phyloP scores from a whole-genome alignment of 2,888 invertebrate species.

The Yponomeuta cagnagella region DNA sequence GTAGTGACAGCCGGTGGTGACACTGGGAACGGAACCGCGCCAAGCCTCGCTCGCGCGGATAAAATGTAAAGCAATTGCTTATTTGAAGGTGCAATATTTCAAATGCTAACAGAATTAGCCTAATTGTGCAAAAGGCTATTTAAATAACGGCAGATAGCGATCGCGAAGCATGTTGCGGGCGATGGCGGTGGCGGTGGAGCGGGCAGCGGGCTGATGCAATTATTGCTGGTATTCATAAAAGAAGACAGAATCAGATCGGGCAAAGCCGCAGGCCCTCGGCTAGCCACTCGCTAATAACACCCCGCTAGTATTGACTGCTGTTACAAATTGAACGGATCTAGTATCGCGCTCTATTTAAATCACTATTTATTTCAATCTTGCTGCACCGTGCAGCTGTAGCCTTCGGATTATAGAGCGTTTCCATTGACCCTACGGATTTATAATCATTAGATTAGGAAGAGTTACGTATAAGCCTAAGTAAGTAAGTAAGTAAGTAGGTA shows the following conservation, averaged over 20 bases:
- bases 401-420: constrained; percentile 12
- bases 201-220: constrained; percentile 50
- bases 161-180: constrained; percentile 17
- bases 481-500: too few species aligned
- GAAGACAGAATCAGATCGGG: constrained; percentile 63
- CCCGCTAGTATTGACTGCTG: constrained; percentile 59
- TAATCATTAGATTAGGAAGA: not conserved
- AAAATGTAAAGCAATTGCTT: constrained; percentile 1
- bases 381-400: constrained; percentile 5
- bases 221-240: constrained; percentile 64
- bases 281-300: constrained; percentile 62
- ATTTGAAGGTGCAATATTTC: constrained; percentile 14
- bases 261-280: constrained; percentile 59
- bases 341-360: constrained; percentile 56
- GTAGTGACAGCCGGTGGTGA: constrained; percentile 39
- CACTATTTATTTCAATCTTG: constrained; percentile 47
- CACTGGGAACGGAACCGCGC: constrained; percentile 21
- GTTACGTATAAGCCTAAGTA: too few species aligned
- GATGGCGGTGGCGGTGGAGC: constrained; percentile 28
- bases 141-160: constrained; percentile 9
- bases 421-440: constrained; percentile 18
- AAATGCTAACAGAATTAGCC: constrained; percentile 15
- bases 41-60: constrained; percentile 4
- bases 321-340: constrained; percentile 65
- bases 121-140: constrained; percentile 16